Evolutionary conservation across 23 tunicate species (phyloP), one percentile per base, ranked within the genome.

Genomic region (Diplosoma virens): DNA sequence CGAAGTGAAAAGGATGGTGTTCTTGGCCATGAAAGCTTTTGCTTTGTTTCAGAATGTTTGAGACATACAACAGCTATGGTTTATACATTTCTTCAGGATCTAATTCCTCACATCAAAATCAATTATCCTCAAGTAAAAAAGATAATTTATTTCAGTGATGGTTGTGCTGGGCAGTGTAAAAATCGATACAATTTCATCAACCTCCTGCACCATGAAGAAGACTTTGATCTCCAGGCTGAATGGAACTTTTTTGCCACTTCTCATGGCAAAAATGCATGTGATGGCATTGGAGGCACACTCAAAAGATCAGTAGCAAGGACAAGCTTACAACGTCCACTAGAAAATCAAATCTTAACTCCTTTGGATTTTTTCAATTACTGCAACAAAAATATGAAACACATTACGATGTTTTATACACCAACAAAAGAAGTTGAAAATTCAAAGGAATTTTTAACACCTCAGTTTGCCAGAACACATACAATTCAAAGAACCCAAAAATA

Each of bases 101-200:
- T n/a, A n/a, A n/a, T n/a, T n/a, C n/a, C n/a, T n/a, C n/a, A n/a
- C n/a, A n/a, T n/a, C n/a, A n/a, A n/a, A n/a, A n/a, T n/a, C n/a
- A n/a, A n/a, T n/a, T n/a, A n/a, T n/a, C n/a, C n/a, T 65, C 72
- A 55, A 55, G 21, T 55, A 23, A 4, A 25, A 55, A 55, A 55
- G 22, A 55, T 55, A 21, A 45, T 37, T 33, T 33, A 71, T 71
- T 71, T 71, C n/a, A 14, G 25, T 25, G 59, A 71, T 71, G 77
- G 77, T 26, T 71, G 77, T 71, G 77, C 77, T 9, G 77, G 69
- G 16, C 77, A 71, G 70, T 71, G 6, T 68, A 71, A 71, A 27
- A 71, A 33, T 71, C 41, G 16, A 25, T 30, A 71, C 16, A 7
- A 23, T 36, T 71, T 71, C 47, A 33, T 55, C 61, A 65, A 65